Percentiles rank a stretch among this genome's conserved stretches.
Evolutionary conservation across 2,113 vertebrate genomes (phyloP).

Genomic region (Sigmodon hispidus): DNA sequence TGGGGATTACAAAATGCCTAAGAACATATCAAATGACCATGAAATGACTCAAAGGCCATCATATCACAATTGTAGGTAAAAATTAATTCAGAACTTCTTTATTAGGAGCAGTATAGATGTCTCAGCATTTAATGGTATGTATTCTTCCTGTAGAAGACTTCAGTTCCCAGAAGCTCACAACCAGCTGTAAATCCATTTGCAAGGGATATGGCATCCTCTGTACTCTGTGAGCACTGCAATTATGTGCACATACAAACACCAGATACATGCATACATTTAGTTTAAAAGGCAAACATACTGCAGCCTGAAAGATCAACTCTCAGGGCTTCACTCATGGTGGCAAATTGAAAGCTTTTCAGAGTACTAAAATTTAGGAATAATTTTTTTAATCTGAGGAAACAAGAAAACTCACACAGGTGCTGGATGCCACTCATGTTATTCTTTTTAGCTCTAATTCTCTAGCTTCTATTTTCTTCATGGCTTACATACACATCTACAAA

Average conservation of each 20-base stretch:
- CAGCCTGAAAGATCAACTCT: no score
- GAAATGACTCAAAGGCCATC: neutral
- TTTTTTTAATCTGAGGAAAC: no score
- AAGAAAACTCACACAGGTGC: no score
- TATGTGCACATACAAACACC: neutral
- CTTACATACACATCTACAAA: no score
- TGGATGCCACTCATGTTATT: no score
- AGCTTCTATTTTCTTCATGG: no score
- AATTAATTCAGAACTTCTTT: neutral
- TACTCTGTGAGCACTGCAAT: no score
- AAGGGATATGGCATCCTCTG: neutral
- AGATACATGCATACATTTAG: neutral
- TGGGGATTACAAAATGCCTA: neutral
- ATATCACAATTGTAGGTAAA: neutral
- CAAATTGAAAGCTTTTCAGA: no score
- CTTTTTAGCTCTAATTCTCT: no score
- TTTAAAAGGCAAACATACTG: no score
- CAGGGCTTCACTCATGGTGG: no score
- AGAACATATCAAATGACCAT: neutral
- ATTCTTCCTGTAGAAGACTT: neutral
- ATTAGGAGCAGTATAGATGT: fast-evolving
- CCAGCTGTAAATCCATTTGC: neutral
- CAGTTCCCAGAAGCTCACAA: neutral
- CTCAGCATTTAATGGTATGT: neutral
- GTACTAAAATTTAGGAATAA: no score